Conservation (phyloP, 2,113 vertebrate species). For the Rhinichthys klamathensis region DNA sequence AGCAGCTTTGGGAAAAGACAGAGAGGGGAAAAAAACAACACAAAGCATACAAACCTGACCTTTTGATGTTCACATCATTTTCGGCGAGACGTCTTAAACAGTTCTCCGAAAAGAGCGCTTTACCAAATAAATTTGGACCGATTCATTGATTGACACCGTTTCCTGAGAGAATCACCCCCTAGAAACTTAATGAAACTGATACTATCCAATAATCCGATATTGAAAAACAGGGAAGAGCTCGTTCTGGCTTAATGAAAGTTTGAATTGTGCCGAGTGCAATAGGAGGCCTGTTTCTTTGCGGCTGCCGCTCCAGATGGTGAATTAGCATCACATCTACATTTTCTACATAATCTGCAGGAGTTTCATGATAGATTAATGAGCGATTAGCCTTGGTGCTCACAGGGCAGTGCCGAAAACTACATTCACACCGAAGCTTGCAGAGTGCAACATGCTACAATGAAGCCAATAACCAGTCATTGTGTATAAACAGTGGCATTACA, state of each 20-base stretch:
- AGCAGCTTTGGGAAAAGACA: conserved; percentile 60
- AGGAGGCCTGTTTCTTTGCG: conserved; percentile 36
- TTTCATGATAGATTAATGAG: conserved; percentile 56
- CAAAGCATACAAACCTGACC: conserved; percentile 62
- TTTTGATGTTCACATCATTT: conserved; percentile 59
- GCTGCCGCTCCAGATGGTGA: conserved; percentile 51
- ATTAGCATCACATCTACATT: conserved; percentile 59
- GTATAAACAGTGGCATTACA: neutral
- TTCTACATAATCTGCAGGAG: conserved; percentile 55
- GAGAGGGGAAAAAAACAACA: conserved; percentile 53
- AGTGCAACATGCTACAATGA: neutral
- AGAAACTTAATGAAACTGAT: conserved; percentile 60
- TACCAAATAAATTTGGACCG: conserved; percentile 59
- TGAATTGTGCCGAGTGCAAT: conserved; percentile 33
- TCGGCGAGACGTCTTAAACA: conserved; percentile 38
- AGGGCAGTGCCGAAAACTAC: conserved; percentile 22
- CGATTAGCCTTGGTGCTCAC: conserved; percentile 49
- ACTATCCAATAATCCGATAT: conserved; percentile 58
- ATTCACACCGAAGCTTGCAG: neutral
- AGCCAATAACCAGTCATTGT: neutral
- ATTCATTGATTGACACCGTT: conserved; percentile 56
- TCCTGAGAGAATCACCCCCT: conserved; percentile 53
- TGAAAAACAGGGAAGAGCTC: conserved; percentile 50
- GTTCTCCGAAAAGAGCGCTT: conserved; percentile 51
- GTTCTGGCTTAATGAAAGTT: conserved; percentile 54